Evolutionary conservation across 2,113 vertebrate species (phyloP), one percentile per base, ranked within the genome.

Genomic region (Mungos mungo): DNA sequence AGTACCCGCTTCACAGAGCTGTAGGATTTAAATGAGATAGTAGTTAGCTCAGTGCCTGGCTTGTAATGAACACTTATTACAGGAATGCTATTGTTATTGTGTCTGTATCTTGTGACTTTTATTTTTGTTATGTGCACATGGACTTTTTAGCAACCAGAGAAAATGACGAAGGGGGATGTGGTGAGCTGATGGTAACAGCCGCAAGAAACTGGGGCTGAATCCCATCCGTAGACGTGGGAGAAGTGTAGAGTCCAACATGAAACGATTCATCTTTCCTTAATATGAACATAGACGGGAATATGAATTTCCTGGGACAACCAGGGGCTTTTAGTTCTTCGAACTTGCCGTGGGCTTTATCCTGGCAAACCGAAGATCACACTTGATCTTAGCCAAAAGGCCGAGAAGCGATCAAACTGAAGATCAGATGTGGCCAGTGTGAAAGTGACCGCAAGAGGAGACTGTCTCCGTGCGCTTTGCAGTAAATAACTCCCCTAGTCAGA

Each of bases 391-490:
- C 41, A 41, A 41, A 41, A 41, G 41, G 41, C 41, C 41, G 41
- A 41, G 41, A 41, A 41, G 41, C 41, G 41, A 41, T 5, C 31
- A 81, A 54, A 57, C 5, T 15, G 15, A 86, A 88, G 79, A 52
- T 76, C 76, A 72, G 69, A 21, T 35, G 16, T 54, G 88, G 35
- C 47, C 31, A 10, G 57, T 19, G 4, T 33, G 33, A 54, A 88
- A 52, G 27, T 35, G 41, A 68, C 87, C 16, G 1, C 23, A 1
- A 68, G 69, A 60, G 38, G 81, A 63, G 72, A 38, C 27, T 2
- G 38, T 71, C 12, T 69, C 66, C 14, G 45, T 88, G 95, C 88
- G 81, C 91, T 88, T 86, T 91, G 38, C 85, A n/a, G 57, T 89
- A 83, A 84, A 45, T 57, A 79, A 45, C 27, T 89, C 68, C n/a